Conservation (phyloP, 2,888 invertebrate genomes). For the Tetragonula carbonaria region DNA sequence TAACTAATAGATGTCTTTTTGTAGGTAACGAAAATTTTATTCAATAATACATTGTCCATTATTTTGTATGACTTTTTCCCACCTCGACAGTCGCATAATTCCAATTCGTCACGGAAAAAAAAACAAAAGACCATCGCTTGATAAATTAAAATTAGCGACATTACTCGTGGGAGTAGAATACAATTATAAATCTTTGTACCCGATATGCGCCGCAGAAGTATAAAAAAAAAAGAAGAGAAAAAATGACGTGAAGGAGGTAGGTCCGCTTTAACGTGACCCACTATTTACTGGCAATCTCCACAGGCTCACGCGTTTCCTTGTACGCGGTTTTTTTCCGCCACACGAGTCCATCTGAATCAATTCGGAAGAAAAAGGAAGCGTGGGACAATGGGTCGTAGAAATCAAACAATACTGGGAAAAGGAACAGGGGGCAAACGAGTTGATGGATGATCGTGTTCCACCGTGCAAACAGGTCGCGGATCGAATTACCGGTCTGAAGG, state of each 20-base stretch:
- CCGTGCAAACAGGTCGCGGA: slow-evolving; percentile 49
- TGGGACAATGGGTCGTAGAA: slow-evolving; percentile 1
- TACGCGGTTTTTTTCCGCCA: slow-evolving; percentile 5
- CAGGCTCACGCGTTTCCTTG: neutral
- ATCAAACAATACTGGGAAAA: slow-evolving; percentile 39
- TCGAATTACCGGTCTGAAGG: slow-evolving; percentile 45
- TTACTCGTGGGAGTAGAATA: too few relatives aligned
- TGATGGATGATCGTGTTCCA: slow-evolving; percentile 63
- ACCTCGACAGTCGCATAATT: too few relatives aligned
- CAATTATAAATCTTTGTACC: too few relatives aligned
- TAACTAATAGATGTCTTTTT: too few relatives aligned
- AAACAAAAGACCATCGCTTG: too few relatives aligned
- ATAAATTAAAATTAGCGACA: too few relatives aligned
- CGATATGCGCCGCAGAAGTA: too few relatives aligned
- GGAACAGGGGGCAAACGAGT: slow-evolving; percentile 36
- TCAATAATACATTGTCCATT: too few relatives aligned
- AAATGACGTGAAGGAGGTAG: neutral
- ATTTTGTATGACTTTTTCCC: too few relatives aligned
- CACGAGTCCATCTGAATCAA: neutral
- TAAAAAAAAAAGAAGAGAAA: too few relatives aligned
- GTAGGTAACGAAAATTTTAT: too few relatives aligned
- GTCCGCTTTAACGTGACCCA: slow-evolving; percentile 3
- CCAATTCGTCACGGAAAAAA: too few relatives aligned
- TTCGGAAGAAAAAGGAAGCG: neutral
- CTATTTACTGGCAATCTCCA: slow-evolving; percentile 26